A percentile compares a stretch with the other conserved stretches of the same genome.
phyloP scores from a whole-genome alignment of 2,797 vertebrate genomes.

The Glossophaga mutica region DNA sequence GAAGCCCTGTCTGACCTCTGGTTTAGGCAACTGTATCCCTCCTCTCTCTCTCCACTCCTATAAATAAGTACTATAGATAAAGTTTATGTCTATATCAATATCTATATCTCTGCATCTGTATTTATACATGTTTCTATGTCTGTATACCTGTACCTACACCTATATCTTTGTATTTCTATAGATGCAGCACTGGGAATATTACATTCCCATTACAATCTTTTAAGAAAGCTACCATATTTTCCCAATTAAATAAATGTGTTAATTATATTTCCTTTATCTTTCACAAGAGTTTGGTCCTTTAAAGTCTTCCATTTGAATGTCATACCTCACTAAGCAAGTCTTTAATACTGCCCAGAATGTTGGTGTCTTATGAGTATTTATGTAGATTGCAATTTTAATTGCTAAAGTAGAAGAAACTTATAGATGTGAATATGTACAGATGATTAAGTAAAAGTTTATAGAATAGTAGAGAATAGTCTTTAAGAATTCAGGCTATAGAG shows the following conservation, averaged over 20 bases:
- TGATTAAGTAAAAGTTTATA: neutral
- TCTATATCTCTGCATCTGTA: neutral
- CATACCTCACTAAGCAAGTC: neutral
- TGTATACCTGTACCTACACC: neutral
- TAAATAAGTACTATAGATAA: neutral
- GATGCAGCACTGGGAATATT: neutral
- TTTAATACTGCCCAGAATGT: neutral
- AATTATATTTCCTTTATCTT: constrained; percentile 7
- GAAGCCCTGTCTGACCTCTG: neutral
- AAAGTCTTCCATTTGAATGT: neutral
- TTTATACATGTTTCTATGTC: neutral
- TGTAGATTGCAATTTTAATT: neutral
- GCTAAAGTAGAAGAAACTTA: neutral
- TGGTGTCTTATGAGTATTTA: neutral
- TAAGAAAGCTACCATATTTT: neutral
- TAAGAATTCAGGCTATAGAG: neutral
- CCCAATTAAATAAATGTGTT: neutral
- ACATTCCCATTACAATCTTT: neutral
- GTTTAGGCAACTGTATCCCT: neutral
- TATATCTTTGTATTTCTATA: neutral
- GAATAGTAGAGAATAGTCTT: neutral
- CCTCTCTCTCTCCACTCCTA: neutral
- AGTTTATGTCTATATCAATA: neutral
- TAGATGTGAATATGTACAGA: neutral
- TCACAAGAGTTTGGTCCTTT: neutral